phyloP scores from a whole-genome alignment of 1,140 invertebrate species.

The Steinernema feltiae region DNA sequence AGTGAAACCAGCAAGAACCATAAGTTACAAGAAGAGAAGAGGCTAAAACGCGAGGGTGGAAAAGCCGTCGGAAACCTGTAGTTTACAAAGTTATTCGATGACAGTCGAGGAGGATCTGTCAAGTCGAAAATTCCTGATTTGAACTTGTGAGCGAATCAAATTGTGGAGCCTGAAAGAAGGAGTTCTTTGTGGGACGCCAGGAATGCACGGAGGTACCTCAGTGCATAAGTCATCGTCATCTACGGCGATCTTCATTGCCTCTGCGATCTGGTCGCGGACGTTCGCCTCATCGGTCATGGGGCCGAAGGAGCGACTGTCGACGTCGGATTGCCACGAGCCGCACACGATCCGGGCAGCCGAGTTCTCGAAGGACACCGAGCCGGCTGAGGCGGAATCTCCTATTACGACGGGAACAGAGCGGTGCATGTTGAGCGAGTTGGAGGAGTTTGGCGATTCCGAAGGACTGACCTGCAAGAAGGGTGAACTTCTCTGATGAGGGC shows the following conservation, averaged over 20 bases:
- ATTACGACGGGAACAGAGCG: background rate
- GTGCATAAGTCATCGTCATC: background rate
- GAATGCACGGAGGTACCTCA: background rate
- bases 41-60: background rate
- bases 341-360: background rate
- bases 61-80: background rate
- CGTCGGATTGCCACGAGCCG: background rate
- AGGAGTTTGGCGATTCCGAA: background rate
- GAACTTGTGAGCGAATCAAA: background rate
- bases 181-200: too few species aligned
- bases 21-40: background rate
- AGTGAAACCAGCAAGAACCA: background rate
- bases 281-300: background rate
- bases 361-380: background rate
- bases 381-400: background rate
- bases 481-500: background rate
- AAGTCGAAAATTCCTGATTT: background rate
- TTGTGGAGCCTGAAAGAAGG: too few species aligned
- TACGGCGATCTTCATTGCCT: too few species aligned
- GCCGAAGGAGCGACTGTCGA: background rate
- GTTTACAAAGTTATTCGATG: too few species aligned
- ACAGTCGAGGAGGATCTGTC: too few species aligned
- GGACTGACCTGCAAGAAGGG: background rate
- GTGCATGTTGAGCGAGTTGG: background rate
- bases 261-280: slow-evolving; percentile 1